Conservation (phyloP, 2,888 invertebrate species). For the Cordilura impudica region DNA sequence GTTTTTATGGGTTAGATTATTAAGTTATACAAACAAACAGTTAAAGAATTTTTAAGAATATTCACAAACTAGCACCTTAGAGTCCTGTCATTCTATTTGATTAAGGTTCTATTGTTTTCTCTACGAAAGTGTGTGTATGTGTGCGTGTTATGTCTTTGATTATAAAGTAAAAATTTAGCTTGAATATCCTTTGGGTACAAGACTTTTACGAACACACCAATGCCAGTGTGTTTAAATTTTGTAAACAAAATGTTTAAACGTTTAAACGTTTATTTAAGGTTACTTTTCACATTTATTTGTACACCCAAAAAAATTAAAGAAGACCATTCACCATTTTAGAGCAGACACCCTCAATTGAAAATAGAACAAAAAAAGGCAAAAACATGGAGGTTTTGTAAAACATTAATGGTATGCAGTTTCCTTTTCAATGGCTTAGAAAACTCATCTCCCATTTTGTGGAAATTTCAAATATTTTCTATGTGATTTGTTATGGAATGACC, state of each 20-base stretch:
- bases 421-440: conserved; percentile 19
- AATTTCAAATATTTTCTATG: conserved; percentile 45
- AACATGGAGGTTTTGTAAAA: conserved; percentile 45
- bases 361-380: conserved; percentile 8
- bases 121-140: conserved; percentile 4
- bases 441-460: conserved; percentile 11
- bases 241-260: conserved; percentile 34
- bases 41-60: no score
- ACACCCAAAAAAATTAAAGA: not conserved
- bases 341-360: conserved; percentile 44
- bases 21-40: no score
- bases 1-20: no score
- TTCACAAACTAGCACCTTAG: no score
- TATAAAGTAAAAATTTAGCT: conserved; percentile 35
- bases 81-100: conserved; percentile 76
- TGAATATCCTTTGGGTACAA: conserved; percentile 27
- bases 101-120: not conserved
- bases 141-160: not conserved
- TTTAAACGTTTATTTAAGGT: conserved; percentile 25
- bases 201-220: not conserved
- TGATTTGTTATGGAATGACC: conserved; percentile 63
- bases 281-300: conserved; percentile 21
- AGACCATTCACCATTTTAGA: conserved; percentile 38
- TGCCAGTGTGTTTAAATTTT: conserved; percentile 4
- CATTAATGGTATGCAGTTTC: conserved; percentile 45